Evolutionary conservation across 2,797 vertebrate species (phyloP), one percentile per base, ranked within the genome.

Genomic region (Muscicapa striata): DNA sequence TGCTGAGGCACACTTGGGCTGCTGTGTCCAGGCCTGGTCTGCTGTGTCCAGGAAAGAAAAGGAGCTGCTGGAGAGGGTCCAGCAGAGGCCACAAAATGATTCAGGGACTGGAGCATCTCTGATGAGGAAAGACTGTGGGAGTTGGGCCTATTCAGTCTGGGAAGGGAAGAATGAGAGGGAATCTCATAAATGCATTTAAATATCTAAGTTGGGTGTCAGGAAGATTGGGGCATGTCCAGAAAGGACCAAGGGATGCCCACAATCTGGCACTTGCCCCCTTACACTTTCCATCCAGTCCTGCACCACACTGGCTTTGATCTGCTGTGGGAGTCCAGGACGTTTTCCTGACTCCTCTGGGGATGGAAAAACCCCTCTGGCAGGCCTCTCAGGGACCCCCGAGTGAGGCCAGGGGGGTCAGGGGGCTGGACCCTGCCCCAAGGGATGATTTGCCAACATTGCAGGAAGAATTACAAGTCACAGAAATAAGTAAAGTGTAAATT

Each of bases 11-110:
- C 41, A 43, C 41, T 17, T 18, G 41, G 41, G 41, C 41, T 43
- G 41, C 41, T 43, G 41, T 43, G 41, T 43, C 41, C 41, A 6
- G 17, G 16, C 41, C 7, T 43, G 41, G 17, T 43, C 41, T 43
- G 8, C 38, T 52, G 11, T 59, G 77, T 8, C 43, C 21, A 69
- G 19, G 16, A 61, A 43, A 14, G 46, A 36, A 16, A 36, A 52
- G 38, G 38, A 69, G 11, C 7, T 61, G 6, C 4, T 51, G 66
- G 26, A 61, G 55, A 61, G 32, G 26, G 26, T 32, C 10, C 55
- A 52, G 0, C 1, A 3, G 16, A 61, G 9, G 19, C 9, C 55
- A 70, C 24, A 51, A 32, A 59, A 11, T 43, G 3, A 3, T 13
- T 24, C 10, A 5, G 21, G 26, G 3, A 13, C n/a, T 70, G 46